phyloP scores from a whole-genome alignment of 2,797 vertebrate genomes.

The Sus cebifrons region DNA sequence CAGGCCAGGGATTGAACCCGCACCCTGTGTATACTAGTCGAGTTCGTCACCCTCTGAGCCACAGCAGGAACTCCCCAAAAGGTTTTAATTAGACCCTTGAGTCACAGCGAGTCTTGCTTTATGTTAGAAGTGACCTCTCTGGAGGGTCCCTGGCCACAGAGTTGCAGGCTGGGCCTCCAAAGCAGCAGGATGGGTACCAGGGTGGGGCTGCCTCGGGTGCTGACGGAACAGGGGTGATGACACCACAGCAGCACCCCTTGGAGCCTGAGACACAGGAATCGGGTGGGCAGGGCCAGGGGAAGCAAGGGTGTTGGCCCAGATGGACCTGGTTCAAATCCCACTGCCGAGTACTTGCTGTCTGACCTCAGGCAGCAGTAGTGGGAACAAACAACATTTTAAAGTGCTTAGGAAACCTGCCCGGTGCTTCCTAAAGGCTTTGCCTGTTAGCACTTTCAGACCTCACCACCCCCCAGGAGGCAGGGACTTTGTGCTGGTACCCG shows the following conservation, averaged over 20 bases:
- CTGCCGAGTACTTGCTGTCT: rapidly evolving
- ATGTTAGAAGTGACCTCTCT: not conserved
- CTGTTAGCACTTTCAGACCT: rapidly evolving
- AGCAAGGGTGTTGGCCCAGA: rapidly evolving
- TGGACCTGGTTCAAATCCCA: not conserved
- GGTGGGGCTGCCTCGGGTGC: rapidly evolving
- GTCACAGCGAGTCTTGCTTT: not conserved
- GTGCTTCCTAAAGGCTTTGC: rapidly evolving
- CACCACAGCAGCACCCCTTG: rapidly evolving
- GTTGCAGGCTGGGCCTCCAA: not conserved
- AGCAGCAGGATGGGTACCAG: rapidly evolving
- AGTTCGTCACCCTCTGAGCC: too few relatives aligned
- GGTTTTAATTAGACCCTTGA: not conserved
- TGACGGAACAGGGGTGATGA: rapidly evolving
- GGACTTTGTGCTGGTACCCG: rapidly evolving
- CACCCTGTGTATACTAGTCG: too few relatives aligned
- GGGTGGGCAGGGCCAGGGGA: too few relatives aligned
- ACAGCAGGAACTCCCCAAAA: too few relatives aligned
- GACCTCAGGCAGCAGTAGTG: not conserved
- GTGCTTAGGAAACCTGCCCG: rapidly evolving
- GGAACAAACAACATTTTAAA: too few relatives aligned
- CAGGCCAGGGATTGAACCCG: too few relatives aligned
- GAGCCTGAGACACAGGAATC: rapidly evolving
- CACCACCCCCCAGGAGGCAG: rapidly evolving
- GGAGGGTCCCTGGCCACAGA: rapidly evolving